Percentiles rank a stretch among this genome's conserved stretches.
phyloP scores from a whole-genome alignment of 2,113 vertebrate species.

The Gracilinanus agilis region DNA sequence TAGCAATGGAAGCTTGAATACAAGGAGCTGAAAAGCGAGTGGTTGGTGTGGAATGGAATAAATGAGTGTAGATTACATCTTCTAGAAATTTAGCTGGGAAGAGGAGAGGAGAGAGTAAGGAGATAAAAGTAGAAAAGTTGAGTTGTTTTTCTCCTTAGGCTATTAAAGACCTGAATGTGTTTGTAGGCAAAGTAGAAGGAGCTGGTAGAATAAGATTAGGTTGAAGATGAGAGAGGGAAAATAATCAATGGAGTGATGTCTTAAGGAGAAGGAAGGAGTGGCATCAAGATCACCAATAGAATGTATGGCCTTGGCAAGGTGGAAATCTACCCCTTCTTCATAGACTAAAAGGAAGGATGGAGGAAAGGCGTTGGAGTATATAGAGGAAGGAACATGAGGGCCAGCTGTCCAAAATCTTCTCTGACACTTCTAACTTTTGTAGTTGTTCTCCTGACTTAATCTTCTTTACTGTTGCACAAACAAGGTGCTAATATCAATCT shows the following conservation, averaged over 20 bases:
- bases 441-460: constrained; percentile 64
- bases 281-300: neutral
- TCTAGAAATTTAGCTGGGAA: constrained; percentile 45
- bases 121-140: neutral
- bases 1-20: neutral
- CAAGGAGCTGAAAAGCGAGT: neutral
- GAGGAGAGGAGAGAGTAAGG: constrained; percentile 72
- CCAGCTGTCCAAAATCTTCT: constrained; percentile 57
- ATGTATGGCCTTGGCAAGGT: neutral
- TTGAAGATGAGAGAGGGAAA: neutral
- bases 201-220: neutral
- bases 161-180: neutral
- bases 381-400: neutral
- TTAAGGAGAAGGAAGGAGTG: neutral
- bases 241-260: neutral
- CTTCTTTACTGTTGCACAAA: constrained; percentile 51
- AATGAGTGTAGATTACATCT: neutral
- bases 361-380: neutral
- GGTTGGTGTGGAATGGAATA: neutral
- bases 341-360: neutral
- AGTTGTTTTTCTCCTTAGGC: neutral
- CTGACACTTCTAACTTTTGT: constrained; percentile 49
- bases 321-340: neutral
- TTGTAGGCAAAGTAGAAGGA: neutral
- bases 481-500: constrained; percentile 72